Evolutionary conservation across 2,113 vertebrate species (phyloP).

Genomic region (Haemorhous mexicanus): DNA sequence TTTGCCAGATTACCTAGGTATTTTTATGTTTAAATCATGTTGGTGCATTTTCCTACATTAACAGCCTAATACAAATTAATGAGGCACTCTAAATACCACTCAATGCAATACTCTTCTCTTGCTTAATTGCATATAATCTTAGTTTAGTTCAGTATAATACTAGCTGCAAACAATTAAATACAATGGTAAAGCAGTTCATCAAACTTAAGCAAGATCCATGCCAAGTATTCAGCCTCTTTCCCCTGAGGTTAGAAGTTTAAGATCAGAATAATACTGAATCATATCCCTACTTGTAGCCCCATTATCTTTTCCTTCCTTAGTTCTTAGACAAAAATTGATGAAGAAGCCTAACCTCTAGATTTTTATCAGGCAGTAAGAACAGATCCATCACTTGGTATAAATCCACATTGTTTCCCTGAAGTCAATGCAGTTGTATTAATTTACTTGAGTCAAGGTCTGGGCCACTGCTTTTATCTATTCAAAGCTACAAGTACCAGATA

Average conservation of each 20-base stretch:
- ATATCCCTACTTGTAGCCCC: slow-evolving; percentile 4
- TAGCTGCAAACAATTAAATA: slow-evolving; percentile 63
- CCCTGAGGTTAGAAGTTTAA: slow-evolving; percentile 5
- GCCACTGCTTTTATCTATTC: slow-evolving; percentile 24
- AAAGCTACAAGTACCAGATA: slow-evolving; percentile 31
- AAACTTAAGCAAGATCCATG: slow-evolving; percentile 55
- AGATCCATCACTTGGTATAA: slow-evolving; percentile 21
- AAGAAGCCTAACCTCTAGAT: slow-evolving; percentile 38
- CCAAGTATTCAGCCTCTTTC: slow-evolving; percentile 23
- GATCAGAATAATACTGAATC: slow-evolving; percentile 29
- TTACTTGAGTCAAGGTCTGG: slow-evolving; percentile 14
- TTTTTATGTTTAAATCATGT: neutral
- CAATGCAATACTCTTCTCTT: neutral
- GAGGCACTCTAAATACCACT: slow-evolving; percentile 25
- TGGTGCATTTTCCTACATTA: neutral
- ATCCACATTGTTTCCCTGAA: neutral
- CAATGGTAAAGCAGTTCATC: slow-evolving; percentile 55
- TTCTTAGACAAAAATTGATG: slow-evolving; percentile 38
- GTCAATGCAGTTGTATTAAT: slow-evolving; percentile 21
- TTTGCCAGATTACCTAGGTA: neutral
- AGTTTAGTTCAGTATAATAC: slow-evolving; percentile 48
- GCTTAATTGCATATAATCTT: slow-evolving; percentile 63
- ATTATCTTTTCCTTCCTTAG: slow-evolving; percentile 19
- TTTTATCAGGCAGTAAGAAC: slow-evolving; percentile 39
- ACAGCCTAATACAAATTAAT: slow-evolving; percentile 57